Base-by-base conservation (phyloP, 1,140 invertebrate species). In the Drosophila gunungcola region DNA sequence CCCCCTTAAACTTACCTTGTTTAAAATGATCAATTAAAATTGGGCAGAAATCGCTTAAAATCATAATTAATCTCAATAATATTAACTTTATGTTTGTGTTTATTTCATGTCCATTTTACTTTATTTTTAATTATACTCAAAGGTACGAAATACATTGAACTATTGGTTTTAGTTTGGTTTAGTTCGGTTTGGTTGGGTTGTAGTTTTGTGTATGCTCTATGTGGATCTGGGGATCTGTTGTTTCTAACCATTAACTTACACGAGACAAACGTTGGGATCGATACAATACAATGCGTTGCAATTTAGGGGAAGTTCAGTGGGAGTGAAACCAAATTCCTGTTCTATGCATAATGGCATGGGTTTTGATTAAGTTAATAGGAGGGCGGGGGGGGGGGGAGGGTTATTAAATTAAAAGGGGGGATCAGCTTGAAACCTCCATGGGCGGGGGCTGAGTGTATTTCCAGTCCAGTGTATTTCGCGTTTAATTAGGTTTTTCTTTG, bases 121-220 rank as follows among this genome's bases (percentile, higher is more conserved):
- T 75, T 55, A 46, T 42, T 78, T 70, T 78, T 62, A 62, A 62
- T 76, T 58, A 62, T 78, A 65, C 65, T 78, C 75, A 69, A 78
- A 78, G 75, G 75, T 78, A 78, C 75, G 75, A 78, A 70, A 78
- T 78, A 78, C 75, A 78, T 69, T 78, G 64, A 78, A 78, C 75
- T 78, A 60, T 70, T 78, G 46, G 64, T 60, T 76, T 75, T 65
- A 29, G 16, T 21, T 21, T 21, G 16, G 16, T 39, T 72, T 38
- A 38, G 42, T 51, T 27, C 36, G 9, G 13, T 62, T 51, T 25
- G 60, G 45, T 63, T 68, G 25, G 52, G 12, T 54, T 55, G 60
- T 42, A 62, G 53, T 39, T 46, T n/a, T 52, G 41, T 51, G 34
- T 39, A 65, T 29, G 48, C 27, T 49, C 21, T 58, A 53, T 60